phyloP scores from a whole-genome alignment of 1,140 invertebrate genomes.

The Hycleus cichorii region DNA sequence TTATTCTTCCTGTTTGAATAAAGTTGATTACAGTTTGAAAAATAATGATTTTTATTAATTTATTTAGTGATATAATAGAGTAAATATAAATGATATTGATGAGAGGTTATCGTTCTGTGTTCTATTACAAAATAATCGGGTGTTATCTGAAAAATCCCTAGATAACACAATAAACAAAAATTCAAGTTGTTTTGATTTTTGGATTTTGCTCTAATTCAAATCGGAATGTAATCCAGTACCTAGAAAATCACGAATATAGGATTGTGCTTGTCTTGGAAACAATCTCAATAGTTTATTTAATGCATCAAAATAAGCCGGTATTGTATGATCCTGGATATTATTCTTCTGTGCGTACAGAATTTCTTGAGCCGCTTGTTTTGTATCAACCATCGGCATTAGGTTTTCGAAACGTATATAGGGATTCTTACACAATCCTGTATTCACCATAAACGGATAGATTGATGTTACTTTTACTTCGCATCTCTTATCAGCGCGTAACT shows the following conservation, averaged over 20 bases:
- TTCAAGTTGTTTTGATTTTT: background rate
- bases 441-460: slow-evolving; percentile 75
- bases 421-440: slow-evolving; percentile 78
- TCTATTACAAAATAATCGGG: no score
- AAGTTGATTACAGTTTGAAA: no score
- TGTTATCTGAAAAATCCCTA: no score
- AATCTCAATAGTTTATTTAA: background rate
- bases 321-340: background rate
- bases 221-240: slow-evolving; percentile 4
- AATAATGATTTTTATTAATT: no score
- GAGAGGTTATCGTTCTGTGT: no score
- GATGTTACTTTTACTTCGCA: slow-evolving; percentile 69
- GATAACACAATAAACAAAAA: no score
- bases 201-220: background rate
- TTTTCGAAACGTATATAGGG: slow-evolving; percentile 63
- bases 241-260: slow-evolving; percentile 1
- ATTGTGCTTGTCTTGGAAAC: slow-evolving; percentile 1
- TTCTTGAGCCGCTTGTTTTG: slow-evolving; percentile 53
- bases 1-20: no score
- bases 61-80: no score
- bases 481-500: slow-evolving; percentile 50
- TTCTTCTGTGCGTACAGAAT: slow-evolving; percentile 43
- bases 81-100: no score
- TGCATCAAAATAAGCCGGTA: background rate
- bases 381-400: slow-evolving; percentile 55